Conservation (phyloP, 2,797 vertebrate genomes). For the Masticophis lateralis region DNA sequence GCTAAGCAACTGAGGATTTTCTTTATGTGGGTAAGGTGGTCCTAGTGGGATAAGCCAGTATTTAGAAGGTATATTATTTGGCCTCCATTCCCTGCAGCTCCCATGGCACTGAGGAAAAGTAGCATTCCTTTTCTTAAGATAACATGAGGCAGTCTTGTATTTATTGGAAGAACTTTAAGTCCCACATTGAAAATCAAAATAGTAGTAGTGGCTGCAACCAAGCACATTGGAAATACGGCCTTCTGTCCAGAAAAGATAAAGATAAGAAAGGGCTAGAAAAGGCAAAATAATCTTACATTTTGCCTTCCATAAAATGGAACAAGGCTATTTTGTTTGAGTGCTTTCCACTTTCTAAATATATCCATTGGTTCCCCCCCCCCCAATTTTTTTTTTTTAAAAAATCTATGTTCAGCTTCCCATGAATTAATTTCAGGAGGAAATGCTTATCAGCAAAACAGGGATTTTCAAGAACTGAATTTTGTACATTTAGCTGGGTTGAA, state of each 20-base stretch:
- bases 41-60: too few species aligned
- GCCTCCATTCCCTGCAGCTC: too few species aligned
- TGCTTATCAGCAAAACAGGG: not conserved
- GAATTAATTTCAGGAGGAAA: not conserved
- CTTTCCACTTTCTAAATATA: not conserved
- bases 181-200: not conserved
- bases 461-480: not conserved
- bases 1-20: too few species aligned
- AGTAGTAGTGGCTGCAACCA: not conserved
- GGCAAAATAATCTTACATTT: not conserved
- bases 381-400: too few species aligned
- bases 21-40: too few species aligned
- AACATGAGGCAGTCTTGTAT: not conserved
- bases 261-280: not conserved
- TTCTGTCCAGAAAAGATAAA: not conserved
- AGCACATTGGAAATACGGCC: not conserved
- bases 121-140: too few species aligned
- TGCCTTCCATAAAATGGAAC: not conserved
- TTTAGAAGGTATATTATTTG: too few species aligned
- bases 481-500: not conserved
- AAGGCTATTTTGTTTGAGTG: not conserved
- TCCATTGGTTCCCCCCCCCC: not conserved
- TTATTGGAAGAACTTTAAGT: not conserved
- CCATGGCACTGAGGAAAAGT: too few species aligned
- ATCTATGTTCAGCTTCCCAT: not conserved